Evolutionary conservation across 2,888 invertebrate genomes (phyloP).

Genomic region (Euphydryas editha): DNA sequence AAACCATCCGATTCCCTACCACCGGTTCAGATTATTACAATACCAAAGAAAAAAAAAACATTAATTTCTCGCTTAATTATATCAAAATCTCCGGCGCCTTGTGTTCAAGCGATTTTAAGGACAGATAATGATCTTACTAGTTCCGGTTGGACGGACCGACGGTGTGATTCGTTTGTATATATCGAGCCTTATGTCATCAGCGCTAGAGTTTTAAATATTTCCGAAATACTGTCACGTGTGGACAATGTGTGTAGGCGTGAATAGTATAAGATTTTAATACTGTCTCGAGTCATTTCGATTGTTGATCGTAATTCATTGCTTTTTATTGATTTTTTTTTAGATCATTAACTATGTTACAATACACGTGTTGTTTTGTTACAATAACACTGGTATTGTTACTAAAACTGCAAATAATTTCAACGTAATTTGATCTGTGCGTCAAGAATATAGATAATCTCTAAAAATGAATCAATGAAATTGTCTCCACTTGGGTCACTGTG

Average conservation of each 20-base stretch:
- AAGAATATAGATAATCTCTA: too few species aligned
- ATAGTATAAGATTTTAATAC: slow-evolving; percentile 14
- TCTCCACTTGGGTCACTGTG: too few species aligned
- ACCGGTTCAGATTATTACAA: slow-evolving; percentile 13
- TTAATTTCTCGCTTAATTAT: slow-evolving; percentile 38
- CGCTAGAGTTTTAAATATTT: slow-evolving; percentile 3
- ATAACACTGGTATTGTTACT: too few species aligned
- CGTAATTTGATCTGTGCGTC: too few species aligned
- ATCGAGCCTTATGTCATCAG: slow-evolving; percentile 1
- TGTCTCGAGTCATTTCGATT: background rate
- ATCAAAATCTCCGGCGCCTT: slow-evolving; percentile 39
- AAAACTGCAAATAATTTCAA: too few species aligned
- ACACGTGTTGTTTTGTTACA: too few species aligned
- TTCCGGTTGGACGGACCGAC: slow-evolving; percentile 30
- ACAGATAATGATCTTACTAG: slow-evolving; percentile 35
- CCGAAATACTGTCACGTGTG: background rate
- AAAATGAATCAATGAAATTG: too few species aligned
- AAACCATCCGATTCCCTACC: background rate
- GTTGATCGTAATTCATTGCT: background rate
- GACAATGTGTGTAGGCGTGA: slow-evolving; percentile 21
- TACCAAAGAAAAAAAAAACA: slow-evolving; percentile 24
- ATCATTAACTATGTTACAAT: background rate
- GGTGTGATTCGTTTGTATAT: background rate
- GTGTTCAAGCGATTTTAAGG: slow-evolving; percentile 35
- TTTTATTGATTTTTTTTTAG: background rate